These are phyloP conservation scores for Enteromius treurensis DNA, from an alignment of 2,797 vertebrate genomes.

Conservation along the genomic window DNA sequence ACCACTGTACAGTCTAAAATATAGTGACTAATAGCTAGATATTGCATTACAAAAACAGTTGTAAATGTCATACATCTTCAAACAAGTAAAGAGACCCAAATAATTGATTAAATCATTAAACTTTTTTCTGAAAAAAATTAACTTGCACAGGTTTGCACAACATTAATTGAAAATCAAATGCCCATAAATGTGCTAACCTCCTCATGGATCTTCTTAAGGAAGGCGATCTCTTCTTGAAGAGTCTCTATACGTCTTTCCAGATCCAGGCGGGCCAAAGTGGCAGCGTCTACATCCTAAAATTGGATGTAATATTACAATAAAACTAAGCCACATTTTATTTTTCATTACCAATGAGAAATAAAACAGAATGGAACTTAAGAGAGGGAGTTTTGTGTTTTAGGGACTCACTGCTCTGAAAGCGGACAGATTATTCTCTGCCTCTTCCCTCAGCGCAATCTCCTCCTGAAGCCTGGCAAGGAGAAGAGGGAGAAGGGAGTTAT, in stretches of 20 bases:
- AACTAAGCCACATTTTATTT: background rate
- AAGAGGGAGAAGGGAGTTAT: slow-evolving; percentile 16
- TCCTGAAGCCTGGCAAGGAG: slow-evolving; percentile 84
- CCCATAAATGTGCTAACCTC: slow-evolving; percentile 76
- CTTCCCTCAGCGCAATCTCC: slow-evolving; percentile 90
- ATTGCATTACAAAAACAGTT: slow-evolving; percentile 1
- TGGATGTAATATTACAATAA: background rate
- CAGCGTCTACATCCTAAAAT: slow-evolving; percentile 89
- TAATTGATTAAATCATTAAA: background rate
- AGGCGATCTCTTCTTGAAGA: slow-evolving; percentile 93
- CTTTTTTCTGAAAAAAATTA: background rate
- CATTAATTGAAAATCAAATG: background rate
- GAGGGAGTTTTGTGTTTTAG: background rate
- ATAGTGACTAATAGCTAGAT: background rate
- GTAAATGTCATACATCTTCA: background rate
- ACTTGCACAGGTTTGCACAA: background rate
- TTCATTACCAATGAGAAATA: background rate
- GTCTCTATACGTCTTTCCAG: slow-evolving; percentile 93
- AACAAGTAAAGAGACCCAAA: background rate
- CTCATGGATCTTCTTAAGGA: slow-evolving; percentile 95
- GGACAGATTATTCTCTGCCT: slow-evolving; percentile 91
- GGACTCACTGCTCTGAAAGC: slow-evolving; percentile 90
- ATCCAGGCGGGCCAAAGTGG: slow-evolving; percentile 90
- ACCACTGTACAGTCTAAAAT: background rate
- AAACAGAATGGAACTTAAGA: background rate